These are phyloP conservation scores for Platycheirus rosarum DNA, from an alignment of 2,888 invertebrate species.

Conservation along the genomic window DNA sequence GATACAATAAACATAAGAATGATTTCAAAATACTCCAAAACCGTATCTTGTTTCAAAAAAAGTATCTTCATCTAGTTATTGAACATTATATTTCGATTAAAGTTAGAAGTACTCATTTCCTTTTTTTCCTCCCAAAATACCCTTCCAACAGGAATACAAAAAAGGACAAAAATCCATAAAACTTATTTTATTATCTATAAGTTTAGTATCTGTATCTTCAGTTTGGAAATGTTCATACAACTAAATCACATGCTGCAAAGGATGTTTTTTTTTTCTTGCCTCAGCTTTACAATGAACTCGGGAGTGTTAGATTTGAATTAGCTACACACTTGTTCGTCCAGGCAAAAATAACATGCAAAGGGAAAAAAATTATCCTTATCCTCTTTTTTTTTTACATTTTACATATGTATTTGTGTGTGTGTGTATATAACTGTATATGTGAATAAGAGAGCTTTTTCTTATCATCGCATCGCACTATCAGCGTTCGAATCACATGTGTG, in stretches of 20 bases:
- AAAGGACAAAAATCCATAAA: background rate
- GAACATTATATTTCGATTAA: no score
- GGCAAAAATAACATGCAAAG: constrained; percentile 60
- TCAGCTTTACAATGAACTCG: constrained; percentile 37
- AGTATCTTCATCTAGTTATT: no score
- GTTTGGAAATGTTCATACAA: constrained; percentile 31
- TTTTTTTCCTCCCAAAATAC: no score
- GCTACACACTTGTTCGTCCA: constrained; percentile 68
- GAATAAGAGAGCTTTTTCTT: constrained; percentile 69
- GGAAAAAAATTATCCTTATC: constrained; percentile 27
- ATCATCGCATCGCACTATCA: constrained; percentile 64
- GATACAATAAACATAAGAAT: no score
- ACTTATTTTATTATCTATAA: constrained; percentile 26
- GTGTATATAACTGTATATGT: constrained; percentile 19
- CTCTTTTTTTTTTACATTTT: constrained; percentile 3
- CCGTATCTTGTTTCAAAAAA: no score
- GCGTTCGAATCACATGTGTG: constrained; percentile 55
- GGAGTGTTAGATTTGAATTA: constrained; percentile 51
- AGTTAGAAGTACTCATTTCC: no score
- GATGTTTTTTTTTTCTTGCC: background rate
- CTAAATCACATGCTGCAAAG: constrained; percentile 24
- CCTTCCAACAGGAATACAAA: no score
- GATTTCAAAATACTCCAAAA: no score
- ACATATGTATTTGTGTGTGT: background rate
- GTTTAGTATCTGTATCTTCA: constrained; percentile 17